Conservation (phyloP, 2,888 invertebrate species). For the Cecidostiba fungosa region DNA sequence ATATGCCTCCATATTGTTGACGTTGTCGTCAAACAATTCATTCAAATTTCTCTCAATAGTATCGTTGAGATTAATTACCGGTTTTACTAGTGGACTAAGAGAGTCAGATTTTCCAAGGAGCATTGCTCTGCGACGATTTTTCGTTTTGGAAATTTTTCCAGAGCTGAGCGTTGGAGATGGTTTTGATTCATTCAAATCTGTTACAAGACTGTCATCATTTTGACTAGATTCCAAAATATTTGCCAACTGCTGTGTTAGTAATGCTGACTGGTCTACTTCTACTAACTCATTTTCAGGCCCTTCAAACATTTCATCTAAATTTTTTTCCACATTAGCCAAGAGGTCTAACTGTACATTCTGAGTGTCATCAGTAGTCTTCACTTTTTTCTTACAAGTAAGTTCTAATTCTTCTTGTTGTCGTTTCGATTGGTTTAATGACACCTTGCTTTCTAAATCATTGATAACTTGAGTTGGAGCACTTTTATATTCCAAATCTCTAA, state of each 20-base stretch:
- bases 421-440: conserved; percentile 41
- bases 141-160: neutral
- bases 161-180: conserved; percentile 54
- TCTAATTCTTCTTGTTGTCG: conserved; percentile 32
- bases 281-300: conserved; percentile 61
- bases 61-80: conserved; percentile 50
- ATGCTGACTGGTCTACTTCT: conserved; percentile 62
- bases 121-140: conserved; percentile 34
- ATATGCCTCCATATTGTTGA: conserved; percentile 35
- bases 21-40: conserved; percentile 47
- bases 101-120: neutral
- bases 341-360: conserved; percentile 36
- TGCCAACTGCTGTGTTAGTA: conserved; percentile 73
- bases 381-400: conserved; percentile 39
- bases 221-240: conserved; percentile 70
- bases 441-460: neutral
- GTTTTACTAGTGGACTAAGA: neutral
- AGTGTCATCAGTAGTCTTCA: neutral
- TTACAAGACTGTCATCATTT: neutral
- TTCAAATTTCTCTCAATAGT: conserved; percentile 58
- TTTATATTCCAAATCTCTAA: conserved; percentile 15
- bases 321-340: conserved; percentile 69
- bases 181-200: neutral
- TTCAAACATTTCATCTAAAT: conserved; percentile 71
- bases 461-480: neutral